phyloP scores from a whole-genome alignment of 2,113 vertebrate species.

The Brachypodius melanocephalos region DNA sequence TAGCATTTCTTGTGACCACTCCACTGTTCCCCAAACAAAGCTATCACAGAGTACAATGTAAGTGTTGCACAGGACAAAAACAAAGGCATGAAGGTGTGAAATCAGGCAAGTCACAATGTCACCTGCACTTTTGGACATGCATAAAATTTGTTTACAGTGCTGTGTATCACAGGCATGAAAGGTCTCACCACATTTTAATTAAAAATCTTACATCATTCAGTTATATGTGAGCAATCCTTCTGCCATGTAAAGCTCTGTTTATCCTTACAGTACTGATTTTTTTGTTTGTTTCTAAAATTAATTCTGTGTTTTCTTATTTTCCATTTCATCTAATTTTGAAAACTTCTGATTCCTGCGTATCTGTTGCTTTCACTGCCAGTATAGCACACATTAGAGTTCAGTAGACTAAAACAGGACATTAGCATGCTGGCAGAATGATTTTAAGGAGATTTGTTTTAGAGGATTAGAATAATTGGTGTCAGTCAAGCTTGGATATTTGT shows the following conservation, averaged over 20 bases:
- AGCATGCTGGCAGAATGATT: background rate
- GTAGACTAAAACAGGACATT: background rate
- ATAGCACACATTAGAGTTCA: background rate
- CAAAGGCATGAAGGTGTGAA: background rate
- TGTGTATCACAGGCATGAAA: background rate
- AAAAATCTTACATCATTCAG: background rate
- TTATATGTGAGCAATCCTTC: background rate
- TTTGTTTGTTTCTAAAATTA: background rate
- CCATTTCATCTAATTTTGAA: background rate
- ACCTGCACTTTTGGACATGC: background rate
- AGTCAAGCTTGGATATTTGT: background rate
- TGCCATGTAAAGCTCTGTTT: background rate
- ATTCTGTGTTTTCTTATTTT: background rate
- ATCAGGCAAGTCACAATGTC: background rate
- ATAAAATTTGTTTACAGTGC: background rate
- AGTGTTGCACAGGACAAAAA: background rate
- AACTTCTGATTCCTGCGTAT: background rate
- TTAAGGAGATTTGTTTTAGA: background rate
- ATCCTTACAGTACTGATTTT: background rate
- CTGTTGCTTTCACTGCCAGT: background rate
- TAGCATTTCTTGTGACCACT: background rate
- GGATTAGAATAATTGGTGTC: background rate
- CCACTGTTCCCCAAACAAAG: background rate
- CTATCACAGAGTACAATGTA: fast-evolving
- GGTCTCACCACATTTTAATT: background rate